These are phyloP conservation scores for Oreohelix idahoensis DNA, from an alignment of 1,140 invertebrate species.

Conservation along the genomic window DNA sequence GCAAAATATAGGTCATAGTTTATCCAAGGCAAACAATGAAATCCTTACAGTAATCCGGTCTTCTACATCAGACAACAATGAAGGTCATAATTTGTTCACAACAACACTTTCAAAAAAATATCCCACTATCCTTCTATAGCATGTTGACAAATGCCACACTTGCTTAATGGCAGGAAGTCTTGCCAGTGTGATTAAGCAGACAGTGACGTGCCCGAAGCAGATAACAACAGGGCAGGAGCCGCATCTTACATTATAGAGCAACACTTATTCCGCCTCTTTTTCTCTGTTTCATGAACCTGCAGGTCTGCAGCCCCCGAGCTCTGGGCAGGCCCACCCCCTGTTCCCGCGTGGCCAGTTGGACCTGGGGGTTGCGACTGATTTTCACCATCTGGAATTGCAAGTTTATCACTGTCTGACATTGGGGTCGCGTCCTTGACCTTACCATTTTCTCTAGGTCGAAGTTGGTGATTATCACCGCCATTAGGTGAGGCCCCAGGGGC, in stretches of 20 bases:
- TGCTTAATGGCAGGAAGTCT: background rate
- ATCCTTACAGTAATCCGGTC: background rate
- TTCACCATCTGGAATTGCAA: slow-evolving; percentile 36
- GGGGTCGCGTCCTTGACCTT: slow-evolving; percentile 25
- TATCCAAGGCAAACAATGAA: background rate
- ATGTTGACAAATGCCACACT: background rate
- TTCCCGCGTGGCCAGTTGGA: background rate
- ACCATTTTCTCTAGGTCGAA: slow-evolving; percentile 41
- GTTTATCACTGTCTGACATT: slow-evolving; percentile 34
- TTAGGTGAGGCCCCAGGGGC: background rate
- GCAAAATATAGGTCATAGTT: background rate
- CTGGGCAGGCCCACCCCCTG: background rate
- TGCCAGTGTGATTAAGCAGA: background rate
- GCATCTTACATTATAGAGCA: slow-evolving; percentile 2
- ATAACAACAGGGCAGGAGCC: background rate
- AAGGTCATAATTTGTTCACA: background rate
- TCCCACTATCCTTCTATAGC: background rate
- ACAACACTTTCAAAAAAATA: background rate
- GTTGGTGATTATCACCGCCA: slow-evolving; percentile 6
- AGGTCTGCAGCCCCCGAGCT: background rate
- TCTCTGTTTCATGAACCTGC: slow-evolving; percentile 32
- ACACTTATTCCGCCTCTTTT: slow-evolving; percentile 40
- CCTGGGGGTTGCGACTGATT: slow-evolving; percentile 1
- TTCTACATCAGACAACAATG: background rate
- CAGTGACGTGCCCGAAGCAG: background rate